Conservation (phyloP, 2,797 vertebrate species). For the Scomberomorus guttatus region DNA sequence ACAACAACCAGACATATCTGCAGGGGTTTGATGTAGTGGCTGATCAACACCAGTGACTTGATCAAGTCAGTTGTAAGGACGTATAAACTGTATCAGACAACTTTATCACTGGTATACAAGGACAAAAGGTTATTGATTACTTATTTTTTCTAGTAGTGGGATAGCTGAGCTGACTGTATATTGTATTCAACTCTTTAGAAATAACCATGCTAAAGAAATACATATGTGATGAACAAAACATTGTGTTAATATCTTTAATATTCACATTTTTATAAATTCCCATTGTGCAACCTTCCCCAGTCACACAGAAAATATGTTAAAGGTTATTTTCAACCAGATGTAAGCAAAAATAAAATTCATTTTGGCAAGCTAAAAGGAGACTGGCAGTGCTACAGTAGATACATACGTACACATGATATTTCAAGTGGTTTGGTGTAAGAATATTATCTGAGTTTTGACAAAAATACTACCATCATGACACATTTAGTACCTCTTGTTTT, state of each 20-base stretch:
- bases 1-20: not conserved
- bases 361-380: conserved; percentile 93
- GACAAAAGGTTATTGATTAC: not conserved
- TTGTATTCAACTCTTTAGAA: not conserved
- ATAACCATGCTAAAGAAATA: conserved; percentile 3
- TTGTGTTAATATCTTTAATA: conserved; percentile 88
- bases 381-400: conserved; percentile 89
- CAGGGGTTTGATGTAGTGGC: not conserved
- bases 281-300: conserved; percentile 68
- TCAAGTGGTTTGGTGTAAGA: conserved; percentile 88
- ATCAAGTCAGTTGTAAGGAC: not conserved
- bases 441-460: conserved; percentile 83
- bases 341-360: conserved; percentile 93
- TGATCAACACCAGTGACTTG: not conserved
- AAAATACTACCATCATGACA: conserved; percentile 86
- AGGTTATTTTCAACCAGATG: conserved; percentile 72
- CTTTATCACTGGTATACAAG: not conserved
- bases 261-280: conserved; percentile 82
- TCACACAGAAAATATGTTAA: conserved; percentile 82
- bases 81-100: not conserved
- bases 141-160: not conserved
- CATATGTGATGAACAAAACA: conserved; percentile 48
- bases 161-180: not conserved
- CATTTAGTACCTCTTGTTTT: conserved; percentile 77
- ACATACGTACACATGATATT: conserved; percentile 88